Evolutionary conservation across 2,888 invertebrate species (phyloP), one percentile per base, ranked within the genome.

Genomic region (Athalia rosae): DNA sequence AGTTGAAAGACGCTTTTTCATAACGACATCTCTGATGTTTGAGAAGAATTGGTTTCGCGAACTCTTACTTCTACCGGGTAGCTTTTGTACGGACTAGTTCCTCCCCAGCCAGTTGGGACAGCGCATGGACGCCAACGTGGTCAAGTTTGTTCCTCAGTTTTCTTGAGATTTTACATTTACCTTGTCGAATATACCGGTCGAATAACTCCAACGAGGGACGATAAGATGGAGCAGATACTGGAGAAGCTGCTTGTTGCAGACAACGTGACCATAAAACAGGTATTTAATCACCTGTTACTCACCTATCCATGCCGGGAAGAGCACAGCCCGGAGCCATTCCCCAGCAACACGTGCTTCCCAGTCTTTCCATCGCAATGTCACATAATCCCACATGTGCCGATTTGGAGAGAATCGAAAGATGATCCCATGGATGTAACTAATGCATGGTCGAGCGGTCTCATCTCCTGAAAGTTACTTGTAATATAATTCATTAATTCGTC

Each of bases 191-290:
- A 50, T 6, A 9, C 11, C 67, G 50, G 11, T 28, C n/a, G 13
- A 59, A 59, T 67, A 7, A 28, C 7, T 8, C 47, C 6, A 0
- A 64, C 45, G 47, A 0, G 53, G 50, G 67, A 53, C n/a, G 53
- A 61, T 13, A 83, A 80, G 81, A 93, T 94, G 92, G 94, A 94
- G 87, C 91, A 92, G 84, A 93, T 94, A 81, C 90, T 94, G 77
- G 87, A 90, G 69, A 93, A 93, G 86, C 89, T 94, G 62, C 88
- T 94, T 76, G 92, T 92, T 59, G 90, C 93, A 28, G 93, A 94
- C 83, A 94, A 91, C 82, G 91, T 91, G 78, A 88, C 90, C 4
- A 92, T 94, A 83, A 91, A 92, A 85, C 91, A 93, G 92, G 94
- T 94, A 91, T 87, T 86, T 82, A 43, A n/a, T 48, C 77, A 78